Percentiles rank a stretch among this genome's conserved stretches.
Evolutionary conservation across 1,140 invertebrate species (phyloP).

Genomic region (Cydia strobilella): DNA sequence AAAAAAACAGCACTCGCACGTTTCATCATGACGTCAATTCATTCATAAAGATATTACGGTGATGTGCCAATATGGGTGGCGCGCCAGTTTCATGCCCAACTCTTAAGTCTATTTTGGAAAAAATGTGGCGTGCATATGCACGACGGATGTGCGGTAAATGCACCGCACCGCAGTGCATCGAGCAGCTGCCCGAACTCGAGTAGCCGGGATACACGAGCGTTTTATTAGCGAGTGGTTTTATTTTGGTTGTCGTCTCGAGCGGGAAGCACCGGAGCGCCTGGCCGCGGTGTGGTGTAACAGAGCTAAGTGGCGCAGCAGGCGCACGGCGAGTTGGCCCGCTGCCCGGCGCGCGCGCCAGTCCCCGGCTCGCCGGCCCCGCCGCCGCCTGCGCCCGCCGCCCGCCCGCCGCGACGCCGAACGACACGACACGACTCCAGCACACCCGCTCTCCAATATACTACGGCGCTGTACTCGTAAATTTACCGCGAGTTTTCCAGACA

Average conservation of each 20-base stretch:
- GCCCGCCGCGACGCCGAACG: constrained; percentile 27
- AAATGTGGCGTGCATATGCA: constrained; percentile 8
- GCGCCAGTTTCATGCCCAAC: constrained; percentile 39
- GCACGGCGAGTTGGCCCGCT: constrained; percentile 60
- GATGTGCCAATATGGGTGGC: constrained; percentile 11
- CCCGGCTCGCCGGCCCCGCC: constrained; percentile 61
- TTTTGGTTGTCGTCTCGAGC: constrained; percentile 62
- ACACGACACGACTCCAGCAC: constrained; percentile 35
- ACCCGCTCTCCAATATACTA: constrained; percentile 34
- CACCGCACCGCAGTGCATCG: constrained; percentile 11
- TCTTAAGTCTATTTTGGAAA: constrained; percentile 43
- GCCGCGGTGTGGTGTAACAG: constrained; percentile 62
- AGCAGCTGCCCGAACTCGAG: constrained; percentile 6
- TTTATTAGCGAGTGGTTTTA: constrained; percentile 58
- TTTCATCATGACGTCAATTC: constrained; percentile 52
- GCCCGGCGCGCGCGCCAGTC: constrained; percentile 68
- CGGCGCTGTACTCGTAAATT: constrained; percentile 41
- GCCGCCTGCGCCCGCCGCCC: constrained; percentile 58
- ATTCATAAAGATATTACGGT: constrained; percentile 62
- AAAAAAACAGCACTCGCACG: constrained; percentile 25
- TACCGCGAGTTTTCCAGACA: constrained; percentile 31
- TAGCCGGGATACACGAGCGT: constrained; percentile 39
- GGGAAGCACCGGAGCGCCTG: constrained; percentile 37
- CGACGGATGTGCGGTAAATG: constrained; percentile 5
- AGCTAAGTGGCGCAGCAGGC: constrained; percentile 62